Base-by-base conservation (phyloP, 2,888 invertebrate genomes). In the Tanytarsus gracilentus region DNA sequence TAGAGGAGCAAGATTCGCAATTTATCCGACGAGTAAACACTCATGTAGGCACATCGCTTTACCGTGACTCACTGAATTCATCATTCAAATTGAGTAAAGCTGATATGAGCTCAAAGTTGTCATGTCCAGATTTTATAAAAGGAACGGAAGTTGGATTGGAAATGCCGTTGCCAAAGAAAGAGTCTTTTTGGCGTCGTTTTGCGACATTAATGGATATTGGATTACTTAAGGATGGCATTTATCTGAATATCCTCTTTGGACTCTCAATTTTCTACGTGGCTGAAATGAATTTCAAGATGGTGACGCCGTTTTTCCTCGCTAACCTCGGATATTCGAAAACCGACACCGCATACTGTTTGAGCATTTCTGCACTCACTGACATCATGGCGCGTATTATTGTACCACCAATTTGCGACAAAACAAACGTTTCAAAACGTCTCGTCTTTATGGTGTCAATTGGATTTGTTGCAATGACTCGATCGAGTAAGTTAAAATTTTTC, bases 201-300 rank as follows among this genome's bases (percentile, higher is more conserved):
- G 79, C 83, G 62, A 77, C 77, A 39, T 75, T 85, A 26, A 82
- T 86, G 79, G 85, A 86, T 69, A 78, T 86, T 63, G 84, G 83
- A 70, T 73, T 86, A 67, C 72, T 86, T 58, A 84, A 82, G 74
- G 85, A 85, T 73, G 82, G 81, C 69, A 81, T 82, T 61, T 86
- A 84, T 73, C 75, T 86, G 68, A 86, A 86, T 69, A 78, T 86
- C 66, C 77, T 85, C 63, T 80, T 85, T 62, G 86, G 85, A 6
- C 74, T 85, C 58, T 84, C 85, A 33, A 78, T 85, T 39, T 85
- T 84, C 72, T 86, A 85, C 75, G 83, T 84, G 59, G 85, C 85
- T 51, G 85, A 85, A 69, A 78, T 85, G 70, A 85, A 85, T 68
- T 85, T 85, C 71, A 83, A 85, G 71, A 81, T 83, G 83, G 79